These are phyloP conservation scores for Criorhina ranunculi DNA, from an alignment of 2,888 invertebrate species.

Conservation along the genomic window DNA sequence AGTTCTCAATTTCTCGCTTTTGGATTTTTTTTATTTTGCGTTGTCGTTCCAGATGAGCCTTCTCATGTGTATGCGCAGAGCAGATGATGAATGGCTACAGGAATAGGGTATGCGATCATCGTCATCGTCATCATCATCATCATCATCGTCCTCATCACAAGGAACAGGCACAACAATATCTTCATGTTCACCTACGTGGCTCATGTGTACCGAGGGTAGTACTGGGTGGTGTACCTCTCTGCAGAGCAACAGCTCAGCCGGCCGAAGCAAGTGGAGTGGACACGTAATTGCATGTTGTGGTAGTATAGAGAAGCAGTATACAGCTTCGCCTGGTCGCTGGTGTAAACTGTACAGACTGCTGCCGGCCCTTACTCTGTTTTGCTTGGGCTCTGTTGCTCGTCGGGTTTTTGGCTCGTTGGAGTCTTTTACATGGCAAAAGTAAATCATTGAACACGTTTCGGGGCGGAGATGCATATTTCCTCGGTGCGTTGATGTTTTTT, in stretches of 20 bases:
- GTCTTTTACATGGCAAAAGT: slow-evolving; percentile 54
- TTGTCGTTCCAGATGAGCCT: slow-evolving; percentile 53
- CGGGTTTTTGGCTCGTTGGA: slow-evolving; percentile 11
- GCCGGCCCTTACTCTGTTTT: slow-evolving; percentile 57
- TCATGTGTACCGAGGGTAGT: neutral
- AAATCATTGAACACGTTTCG: slow-evolving; percentile 75
- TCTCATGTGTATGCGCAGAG: slow-evolving; percentile 57
- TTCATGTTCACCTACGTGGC: slow-evolving; percentile 48
- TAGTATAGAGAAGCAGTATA: slow-evolving; percentile 44
- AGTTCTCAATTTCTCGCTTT: slow-evolving; percentile 63
- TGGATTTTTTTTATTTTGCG: slow-evolving; percentile 15
- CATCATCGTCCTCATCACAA: slow-evolving; percentile 44
- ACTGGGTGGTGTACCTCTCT: slow-evolving; percentile 15
- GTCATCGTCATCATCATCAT: slow-evolving; percentile 54
- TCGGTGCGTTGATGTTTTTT: slow-evolving; percentile 51
- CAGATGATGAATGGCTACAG: slow-evolving; percentile 66
- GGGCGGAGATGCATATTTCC: slow-evolving; percentile 63
- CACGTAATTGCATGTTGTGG: slow-evolving; percentile 76
- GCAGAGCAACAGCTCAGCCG: slow-evolving; percentile 59
- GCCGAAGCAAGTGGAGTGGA: slow-evolving; percentile 73
- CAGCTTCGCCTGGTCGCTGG: too few relatives aligned
- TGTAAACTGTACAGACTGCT: too few relatives aligned
- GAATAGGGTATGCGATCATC: slow-evolving; percentile 64
- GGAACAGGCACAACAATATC: slow-evolving; percentile 64
- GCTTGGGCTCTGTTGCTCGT: slow-evolving; percentile 22